Conservation (phyloP, 2,797 vertebrate species). For the Sebastiscus albofasciatus region DNA sequence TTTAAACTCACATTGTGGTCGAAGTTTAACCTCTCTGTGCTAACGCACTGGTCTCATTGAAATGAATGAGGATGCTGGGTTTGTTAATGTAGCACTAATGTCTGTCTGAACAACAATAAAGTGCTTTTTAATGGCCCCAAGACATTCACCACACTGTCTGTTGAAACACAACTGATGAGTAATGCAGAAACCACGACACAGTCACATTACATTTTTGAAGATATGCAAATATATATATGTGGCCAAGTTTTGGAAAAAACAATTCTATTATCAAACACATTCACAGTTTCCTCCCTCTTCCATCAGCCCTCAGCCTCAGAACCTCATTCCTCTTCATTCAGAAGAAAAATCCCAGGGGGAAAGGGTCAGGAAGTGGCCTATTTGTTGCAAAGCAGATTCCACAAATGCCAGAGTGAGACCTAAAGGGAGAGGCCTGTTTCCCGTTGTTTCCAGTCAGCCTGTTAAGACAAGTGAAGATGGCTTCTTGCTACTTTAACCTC, state of each 20-base stretch:
- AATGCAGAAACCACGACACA: not conserved
- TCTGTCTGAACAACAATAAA: not conserved
- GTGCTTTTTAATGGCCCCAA: not conserved
- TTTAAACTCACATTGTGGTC: not conserved
- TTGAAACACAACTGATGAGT: not conserved
- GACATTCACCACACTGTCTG: not conserved
- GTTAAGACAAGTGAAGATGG: conserved; percentile 56
- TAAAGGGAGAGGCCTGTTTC: conserved; percentile 72
- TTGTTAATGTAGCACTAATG: not conserved
- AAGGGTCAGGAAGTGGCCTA: conserved; percentile 82
- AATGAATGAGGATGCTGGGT: not conserved
- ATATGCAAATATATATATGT: not conserved
- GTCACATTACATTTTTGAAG: not conserved
- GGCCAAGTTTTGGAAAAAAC: not conserved
- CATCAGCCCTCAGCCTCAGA: conserved; percentile 18
- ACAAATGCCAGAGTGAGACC: conserved; percentile 84
- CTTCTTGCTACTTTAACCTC: conserved; percentile 37
- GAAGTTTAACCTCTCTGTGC: not conserved
- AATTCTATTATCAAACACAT: not conserved
- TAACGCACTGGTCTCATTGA: not conserved
- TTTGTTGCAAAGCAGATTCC: conserved; percentile 87
- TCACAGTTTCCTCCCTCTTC: not conserved
- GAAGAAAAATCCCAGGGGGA: conserved; percentile 66
- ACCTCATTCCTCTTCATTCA: conserved; percentile 60
- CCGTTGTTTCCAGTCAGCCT: conserved; percentile 55